A percentile compares a stretch with the other conserved stretches of the same genome.
phyloP scores from a whole-genome alignment of 2,888 invertebrate species.

The Caenorhabditis sp. region DNA sequence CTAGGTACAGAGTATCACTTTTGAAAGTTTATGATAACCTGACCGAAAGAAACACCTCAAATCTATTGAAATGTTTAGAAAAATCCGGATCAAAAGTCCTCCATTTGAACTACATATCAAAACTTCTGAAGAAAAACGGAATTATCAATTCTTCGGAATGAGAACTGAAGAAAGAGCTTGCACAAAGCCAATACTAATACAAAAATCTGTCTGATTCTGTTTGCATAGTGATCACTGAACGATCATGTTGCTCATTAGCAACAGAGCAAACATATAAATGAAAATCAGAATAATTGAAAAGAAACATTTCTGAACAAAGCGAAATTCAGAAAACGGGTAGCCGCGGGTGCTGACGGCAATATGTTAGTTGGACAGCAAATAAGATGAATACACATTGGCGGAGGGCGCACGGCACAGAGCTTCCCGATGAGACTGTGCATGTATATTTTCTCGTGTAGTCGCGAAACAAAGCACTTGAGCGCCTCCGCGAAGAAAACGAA shows the following conservation, averaged over 20 bases:
- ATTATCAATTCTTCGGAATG: neutral
- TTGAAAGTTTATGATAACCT: too few relatives aligned
- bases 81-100: too few relatives aligned
- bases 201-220: neutral
- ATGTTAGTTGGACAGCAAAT: conserved; percentile 36
- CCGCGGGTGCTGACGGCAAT: conserved; percentile 28
- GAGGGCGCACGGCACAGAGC: neutral
- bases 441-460: conserved; percentile 53
- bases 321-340: conserved; percentile 7
- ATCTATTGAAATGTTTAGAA: too few relatives aligned
- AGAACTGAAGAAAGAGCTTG: neutral
- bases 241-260: neutral
- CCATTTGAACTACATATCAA: too few relatives aligned
- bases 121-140: neutral
- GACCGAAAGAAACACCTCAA: too few relatives aligned
- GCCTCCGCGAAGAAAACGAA: conserved; percentile 37
- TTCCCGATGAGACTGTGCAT: conserved; percentile 35
- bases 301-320: conserved; percentile 27
- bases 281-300: conserved; percentile 5
- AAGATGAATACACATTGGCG: conserved; percentile 38
- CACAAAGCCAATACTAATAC: too few relatives aligned
- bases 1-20: too few relatives aligned
- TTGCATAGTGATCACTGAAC: neutral
- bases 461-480: conserved; percentile 58
- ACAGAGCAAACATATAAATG: neutral